phyloP scores from a whole-genome alignment of 2,797 vertebrate genomes.

The Esox lucius region DNA sequence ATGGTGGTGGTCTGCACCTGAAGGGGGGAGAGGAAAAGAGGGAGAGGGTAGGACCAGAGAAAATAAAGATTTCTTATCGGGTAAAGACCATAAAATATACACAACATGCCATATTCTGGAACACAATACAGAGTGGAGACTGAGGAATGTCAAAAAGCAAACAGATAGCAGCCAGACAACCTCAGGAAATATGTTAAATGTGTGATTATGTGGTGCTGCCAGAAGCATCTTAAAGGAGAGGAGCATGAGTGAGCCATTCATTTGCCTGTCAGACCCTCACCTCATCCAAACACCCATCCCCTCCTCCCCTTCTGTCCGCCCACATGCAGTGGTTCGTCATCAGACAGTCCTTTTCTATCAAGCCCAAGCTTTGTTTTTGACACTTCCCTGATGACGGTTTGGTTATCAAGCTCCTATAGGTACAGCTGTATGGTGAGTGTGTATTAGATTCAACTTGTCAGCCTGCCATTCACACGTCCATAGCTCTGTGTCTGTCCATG shows the following conservation, averaged over 20 bases:
- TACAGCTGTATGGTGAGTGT: constrained; percentile 25
- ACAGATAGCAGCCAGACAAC: not conserved
- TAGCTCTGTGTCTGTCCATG: too few species aligned
- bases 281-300: constrained; percentile 15
- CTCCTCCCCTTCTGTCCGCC: constrained; percentile 22
- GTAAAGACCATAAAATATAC: not conserved
- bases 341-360: constrained; percentile 41
- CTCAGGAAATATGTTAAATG: not conserved
- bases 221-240: constrained; percentile 27
- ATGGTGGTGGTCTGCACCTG: constrained; percentile 99
- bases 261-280: constrained; percentile 58
- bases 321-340: constrained; percentile 39
- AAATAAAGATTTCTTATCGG: too few species aligned
- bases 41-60: too few species aligned
- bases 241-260: constrained; percentile 53
- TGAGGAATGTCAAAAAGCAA: not conserved
- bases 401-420: not conserved
- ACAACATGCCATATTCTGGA: not conserved
- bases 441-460: constrained; percentile 33
- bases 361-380: constrained; percentile 12
- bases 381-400: constrained; percentile 23
- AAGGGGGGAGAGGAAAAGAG: not conserved
- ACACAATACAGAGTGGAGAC: not conserved
- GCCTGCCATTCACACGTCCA: constrained; percentile 13
- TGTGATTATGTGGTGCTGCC: not conserved